A percentile compares a stretch with the other conserved stretches of the same genome.
phyloP scores from a whole-genome alignment of 2,113 vertebrate genomes.

The Tetrao urogallus region DNA sequence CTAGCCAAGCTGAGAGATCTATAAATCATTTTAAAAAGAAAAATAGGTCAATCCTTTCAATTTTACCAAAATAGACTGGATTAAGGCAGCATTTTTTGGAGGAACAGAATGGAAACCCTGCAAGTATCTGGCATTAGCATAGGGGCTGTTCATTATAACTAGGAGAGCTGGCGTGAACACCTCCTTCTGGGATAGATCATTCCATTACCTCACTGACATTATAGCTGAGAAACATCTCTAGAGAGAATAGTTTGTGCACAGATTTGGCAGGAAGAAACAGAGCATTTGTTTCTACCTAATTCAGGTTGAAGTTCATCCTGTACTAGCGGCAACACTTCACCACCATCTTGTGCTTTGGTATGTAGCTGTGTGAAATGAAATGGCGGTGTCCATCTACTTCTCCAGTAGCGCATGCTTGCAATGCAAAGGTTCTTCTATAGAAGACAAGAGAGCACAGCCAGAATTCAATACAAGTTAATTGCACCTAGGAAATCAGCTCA shows the following conservation, averaged over 20 bases:
- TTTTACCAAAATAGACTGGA: neutral
- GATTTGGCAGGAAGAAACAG: neutral
- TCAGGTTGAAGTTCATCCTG: neutral
- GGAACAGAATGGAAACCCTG: constrained; percentile 10
- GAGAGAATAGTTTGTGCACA: neutral
- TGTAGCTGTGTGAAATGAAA: neutral
- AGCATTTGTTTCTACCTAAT: neutral
- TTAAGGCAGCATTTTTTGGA: constrained; percentile 24
- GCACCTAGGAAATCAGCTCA: neutral
- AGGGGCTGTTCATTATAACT: neutral
- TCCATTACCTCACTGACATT: neutral
- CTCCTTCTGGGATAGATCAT: neutral
- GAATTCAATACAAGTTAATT: neutral
- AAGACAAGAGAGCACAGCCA: neutral
- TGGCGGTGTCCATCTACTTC: neutral
- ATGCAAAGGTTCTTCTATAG: neutral
- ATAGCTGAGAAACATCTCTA: neutral
- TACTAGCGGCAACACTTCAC: neutral
- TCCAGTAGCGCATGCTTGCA: neutral
- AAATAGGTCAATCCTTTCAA: neutral
- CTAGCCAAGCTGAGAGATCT: constrained; percentile 7
- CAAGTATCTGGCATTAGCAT: neutral
- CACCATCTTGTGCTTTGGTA: neutral
- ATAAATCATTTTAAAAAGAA: constrained; percentile 4
- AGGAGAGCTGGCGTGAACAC: neutral